These are phyloP conservation scores for Atopsyche davidsoni DNA, from an alignment of 1,140 invertebrate species.

Conservation along the genomic window DNA sequence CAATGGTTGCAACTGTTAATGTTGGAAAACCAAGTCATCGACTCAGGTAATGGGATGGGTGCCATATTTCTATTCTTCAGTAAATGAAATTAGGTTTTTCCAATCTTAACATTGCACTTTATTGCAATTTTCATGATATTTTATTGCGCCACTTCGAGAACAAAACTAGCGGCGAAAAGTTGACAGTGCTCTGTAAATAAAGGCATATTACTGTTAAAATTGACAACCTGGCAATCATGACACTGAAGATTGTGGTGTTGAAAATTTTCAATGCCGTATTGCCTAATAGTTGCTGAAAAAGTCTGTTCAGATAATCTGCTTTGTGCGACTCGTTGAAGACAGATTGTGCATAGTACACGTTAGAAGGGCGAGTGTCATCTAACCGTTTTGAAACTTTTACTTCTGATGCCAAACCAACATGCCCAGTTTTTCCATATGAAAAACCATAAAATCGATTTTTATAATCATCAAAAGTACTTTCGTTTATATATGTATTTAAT, in stretches of 20 bases:
- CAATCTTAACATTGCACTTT: slow-evolving; percentile 25
- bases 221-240: slow-evolving; percentile 40
- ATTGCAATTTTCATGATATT: slow-evolving; percentile 52
- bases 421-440: too few relatives aligned
- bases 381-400: too few relatives aligned
- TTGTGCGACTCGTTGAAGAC: too few relatives aligned
- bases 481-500: slow-evolving; percentile 20
- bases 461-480: slow-evolving; percentile 9
- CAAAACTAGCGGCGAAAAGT: slow-evolving; percentile 50
- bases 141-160: slow-evolving; percentile 64
- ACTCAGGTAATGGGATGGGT: too few relatives aligned
- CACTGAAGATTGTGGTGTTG: slow-evolving; percentile 41
- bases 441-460: too few relatives aligned
- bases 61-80: too few relatives aligned
- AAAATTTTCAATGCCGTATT: slow-evolving; percentile 37
- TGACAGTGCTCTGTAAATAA: slow-evolving; percentile 37
- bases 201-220: slow-evolving; percentile 46
- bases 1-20: slow-evolving; percentile 22
- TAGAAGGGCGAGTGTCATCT: too few relatives aligned
- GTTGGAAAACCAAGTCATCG: slow-evolving; percentile 18
- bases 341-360: too few relatives aligned
- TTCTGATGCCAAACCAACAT: too few relatives aligned
- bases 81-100: too few relatives aligned
- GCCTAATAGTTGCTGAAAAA: too few relatives aligned
- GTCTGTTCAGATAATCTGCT: too few relatives aligned